Evolutionary conservation across 2,888 invertebrate species (phyloP).

Genomic region (Sinohyriopsis cumingii): DNA sequence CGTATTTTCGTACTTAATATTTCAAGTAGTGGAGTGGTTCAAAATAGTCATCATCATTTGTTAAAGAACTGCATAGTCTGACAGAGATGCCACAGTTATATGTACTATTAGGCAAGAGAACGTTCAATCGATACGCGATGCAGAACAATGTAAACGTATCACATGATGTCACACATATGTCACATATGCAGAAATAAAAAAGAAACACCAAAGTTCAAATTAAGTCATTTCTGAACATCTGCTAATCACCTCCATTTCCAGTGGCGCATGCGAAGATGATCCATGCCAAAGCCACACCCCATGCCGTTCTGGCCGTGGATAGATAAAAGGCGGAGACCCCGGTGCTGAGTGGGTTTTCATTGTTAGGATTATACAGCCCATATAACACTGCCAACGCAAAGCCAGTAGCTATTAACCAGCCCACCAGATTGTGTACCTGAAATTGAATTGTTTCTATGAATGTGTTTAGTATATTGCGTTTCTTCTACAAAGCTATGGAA

Average conservation of each 20-base stretch:
- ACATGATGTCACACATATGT: too few relatives aligned
- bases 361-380: conserved; percentile 20
- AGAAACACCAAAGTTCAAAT: too few relatives aligned
- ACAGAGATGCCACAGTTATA: too few relatives aligned
- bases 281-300: conserved; percentile 75
- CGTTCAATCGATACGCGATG: too few relatives aligned
- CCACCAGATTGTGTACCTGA: conserved; percentile 17
- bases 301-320: conserved; percentile 72
- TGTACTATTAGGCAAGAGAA: too few relatives aligned
- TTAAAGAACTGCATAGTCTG: too few relatives aligned
- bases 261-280: conserved; percentile 74
- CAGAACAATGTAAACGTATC: too few relatives aligned
- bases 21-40: too few relatives aligned
- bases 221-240: not conserved
- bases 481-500: not conserved
- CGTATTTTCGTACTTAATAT: too few relatives aligned
- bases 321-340: conserved; percentile 69
- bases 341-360: conserved; percentile 42
- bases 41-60: too few relatives aligned
- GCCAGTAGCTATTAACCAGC: conserved; percentile 18
- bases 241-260: conserved; percentile 72
- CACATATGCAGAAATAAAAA: too few relatives aligned
- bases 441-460: conserved; percentile 39
- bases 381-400: conserved; percentile 22
- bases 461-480: not conserved